These are phyloP conservation scores for Stomatorhinus walkeri DNA, from an alignment of 2,797 vertebrate species.

Conservation along the genomic window DNA sequence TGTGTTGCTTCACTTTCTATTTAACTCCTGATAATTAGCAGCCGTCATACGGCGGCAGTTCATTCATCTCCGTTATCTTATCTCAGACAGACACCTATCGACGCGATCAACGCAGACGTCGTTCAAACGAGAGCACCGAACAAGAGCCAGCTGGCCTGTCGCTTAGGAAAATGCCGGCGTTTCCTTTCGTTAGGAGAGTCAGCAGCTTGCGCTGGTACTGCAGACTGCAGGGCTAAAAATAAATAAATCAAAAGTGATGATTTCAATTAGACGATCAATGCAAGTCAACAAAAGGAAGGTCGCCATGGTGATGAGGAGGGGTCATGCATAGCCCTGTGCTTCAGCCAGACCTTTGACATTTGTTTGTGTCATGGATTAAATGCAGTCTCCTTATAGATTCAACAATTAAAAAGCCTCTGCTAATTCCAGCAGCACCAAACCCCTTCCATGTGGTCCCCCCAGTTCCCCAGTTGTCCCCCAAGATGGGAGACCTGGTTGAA, in stretches of 20 bases:
- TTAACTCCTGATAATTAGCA: background rate
- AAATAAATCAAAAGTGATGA: conserved; percentile 39
- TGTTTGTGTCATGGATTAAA: background rate
- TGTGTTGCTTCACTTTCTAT: background rate
- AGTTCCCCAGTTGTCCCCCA: background rate
- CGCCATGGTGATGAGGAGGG: background rate
- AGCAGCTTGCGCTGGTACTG: conserved; percentile 30
- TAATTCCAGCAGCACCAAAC: background rate
- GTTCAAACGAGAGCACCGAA: conserved; percentile 34
- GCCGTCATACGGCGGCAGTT: background rate
- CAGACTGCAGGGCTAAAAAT: conserved; percentile 23
- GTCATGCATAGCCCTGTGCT: background rate
- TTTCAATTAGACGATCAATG: conserved; percentile 35
- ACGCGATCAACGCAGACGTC: background rate
- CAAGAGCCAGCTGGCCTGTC: conserved; percentile 27
- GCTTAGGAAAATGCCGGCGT: conserved; percentile 24
- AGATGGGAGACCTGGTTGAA: background rate
- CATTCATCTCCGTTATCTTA: conserved; percentile 5
- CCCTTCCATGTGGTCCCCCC: background rate
- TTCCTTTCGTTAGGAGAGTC: conserved; percentile 35
- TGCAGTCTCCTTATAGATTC: background rate
- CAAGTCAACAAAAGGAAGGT: conserved; percentile 9
- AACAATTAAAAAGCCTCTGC: background rate
- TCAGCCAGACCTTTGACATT: background rate
- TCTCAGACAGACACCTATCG: background rate